Conservation (phyloP, 2,113 vertebrate species). For the Platycercus adscitus region DNA sequence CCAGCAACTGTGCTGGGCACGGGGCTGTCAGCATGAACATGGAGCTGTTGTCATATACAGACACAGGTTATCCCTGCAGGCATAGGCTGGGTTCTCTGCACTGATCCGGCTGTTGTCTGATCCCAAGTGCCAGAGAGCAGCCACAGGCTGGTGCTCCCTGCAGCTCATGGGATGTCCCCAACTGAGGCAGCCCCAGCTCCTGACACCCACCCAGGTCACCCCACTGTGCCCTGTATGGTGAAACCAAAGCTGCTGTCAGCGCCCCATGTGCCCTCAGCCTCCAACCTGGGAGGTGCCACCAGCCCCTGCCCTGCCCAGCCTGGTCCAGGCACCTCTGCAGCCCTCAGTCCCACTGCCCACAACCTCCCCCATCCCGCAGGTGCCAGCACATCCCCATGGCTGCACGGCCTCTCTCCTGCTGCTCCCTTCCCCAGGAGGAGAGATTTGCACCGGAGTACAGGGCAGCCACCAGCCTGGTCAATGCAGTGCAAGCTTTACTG, state of each 20-base stretch:
- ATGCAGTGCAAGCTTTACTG: neutral
- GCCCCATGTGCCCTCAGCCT: fast-evolving
- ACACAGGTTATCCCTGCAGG: fast-evolving
- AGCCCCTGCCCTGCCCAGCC: neutral
- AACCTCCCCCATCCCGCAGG: neutral
- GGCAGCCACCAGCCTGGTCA: neutral
- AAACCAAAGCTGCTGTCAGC: neutral
- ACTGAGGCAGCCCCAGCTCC: neutral
- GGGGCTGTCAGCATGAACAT: fast-evolving
- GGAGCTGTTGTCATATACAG: fast-evolving
- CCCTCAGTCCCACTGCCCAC: neutral
- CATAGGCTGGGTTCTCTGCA: fast-evolving
- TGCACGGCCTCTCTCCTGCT: neutral
- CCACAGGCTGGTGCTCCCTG: fast-evolving
- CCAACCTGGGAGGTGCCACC: fast-evolving
- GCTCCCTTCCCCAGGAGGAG: neutral
- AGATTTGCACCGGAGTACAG: fast-evolving
- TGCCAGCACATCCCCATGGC: neutral
- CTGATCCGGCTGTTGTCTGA: neutral
- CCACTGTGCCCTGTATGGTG: too few species aligned
- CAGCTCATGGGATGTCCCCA: fast-evolving
- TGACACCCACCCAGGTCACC: neutral
- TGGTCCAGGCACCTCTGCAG: neutral
- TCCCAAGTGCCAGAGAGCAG: neutral
- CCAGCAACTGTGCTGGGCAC: fast-evolving